Evolutionary conservation across 2,888 invertebrate genomes (phyloP), one percentile per base, ranked within the genome.

Genomic region (Gisinianus flammeolus): DNA sequence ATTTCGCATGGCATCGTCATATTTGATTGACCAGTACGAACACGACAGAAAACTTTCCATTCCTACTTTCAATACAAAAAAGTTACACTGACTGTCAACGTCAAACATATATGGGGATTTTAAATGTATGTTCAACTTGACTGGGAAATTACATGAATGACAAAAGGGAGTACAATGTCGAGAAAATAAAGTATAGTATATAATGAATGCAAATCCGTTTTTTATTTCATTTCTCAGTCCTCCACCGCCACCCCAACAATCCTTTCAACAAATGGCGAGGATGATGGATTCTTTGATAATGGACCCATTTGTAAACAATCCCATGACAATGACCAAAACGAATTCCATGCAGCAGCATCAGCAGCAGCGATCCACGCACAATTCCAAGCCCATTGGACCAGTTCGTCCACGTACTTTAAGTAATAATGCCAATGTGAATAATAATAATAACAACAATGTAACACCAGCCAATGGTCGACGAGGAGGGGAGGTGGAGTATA

Each of bases 271-370:
- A 85, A 91, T 92, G 90, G 91, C 92, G 71, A 88, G 91, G 72
- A 91, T 92, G 91, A 92, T 92, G 92, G 92, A 92, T 85, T 90
- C 92, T 1, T 88, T 92, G 86, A 91, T 92, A 87, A 87, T 90
- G 78, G 91, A 92, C 84, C 90, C 91, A 77, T 88, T 91, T 83
- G 90, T 91, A n/a, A 79, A 68, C 68, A 80, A 81, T 81, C 91
- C 92, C 31, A 91, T 91, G 85, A 90, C 91, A 58, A 91, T 90
- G 79, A 54, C 28, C 86, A 91, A 91, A 35, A 89, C 85, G 90
- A 91, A 86, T 90, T 91, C 52, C 88, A 89, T 77, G 88, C n/a
- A n/a, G n/a, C n/a, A n/a, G n/a, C n/a, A n/a, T n/a, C n/a, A 90
- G 10, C 89, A 90, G 76, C 88, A 56, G 31, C 33, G 66, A 22